Conservation (phyloP, 2,113 vertebrate genomes). For the Leptodactylus fuscus region DNA sequence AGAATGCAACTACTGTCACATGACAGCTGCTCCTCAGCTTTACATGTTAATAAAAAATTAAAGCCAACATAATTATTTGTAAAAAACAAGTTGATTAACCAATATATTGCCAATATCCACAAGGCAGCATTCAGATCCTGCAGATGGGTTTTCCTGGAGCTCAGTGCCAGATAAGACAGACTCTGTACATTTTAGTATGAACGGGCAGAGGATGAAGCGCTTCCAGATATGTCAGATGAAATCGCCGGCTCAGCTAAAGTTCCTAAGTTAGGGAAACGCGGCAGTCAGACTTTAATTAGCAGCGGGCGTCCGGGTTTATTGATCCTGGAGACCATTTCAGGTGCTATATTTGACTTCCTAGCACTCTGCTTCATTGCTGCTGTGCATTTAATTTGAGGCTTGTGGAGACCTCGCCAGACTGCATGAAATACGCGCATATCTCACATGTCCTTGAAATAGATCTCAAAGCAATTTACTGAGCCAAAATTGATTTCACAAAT, state of each 20-base stretch:
- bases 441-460: conserved; percentile 45
- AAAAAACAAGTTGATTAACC: no score
- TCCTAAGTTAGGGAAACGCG: conserved; percentile 21
- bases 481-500: conserved; percentile 52
- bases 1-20: not conserved
- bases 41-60: no score
- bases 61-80: no score
- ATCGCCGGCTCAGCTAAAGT: conserved; percentile 23
- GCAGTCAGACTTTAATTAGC: conserved; percentile 51
- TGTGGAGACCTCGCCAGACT: not conserved
- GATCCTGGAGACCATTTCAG: conserved; percentile 31
- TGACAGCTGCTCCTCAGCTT: not conserved
- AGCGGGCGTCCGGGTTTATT: not conserved
- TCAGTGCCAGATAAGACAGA: not conserved
- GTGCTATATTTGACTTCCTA: conserved; percentile 18
- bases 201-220: not conserved
- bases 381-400: conserved; percentile 47
- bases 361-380: not conserved
- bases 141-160: not conserved
- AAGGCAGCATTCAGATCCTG: not conserved
- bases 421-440: conserved; percentile 32
- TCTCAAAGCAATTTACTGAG: conserved; percentile 57
- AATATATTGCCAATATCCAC: no score
- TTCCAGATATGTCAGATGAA: not conserved
- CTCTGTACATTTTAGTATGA: not conserved